Base-by-base conservation (phyloP, 2,888 invertebrate genomes). In the Dicranocentrus wangi region DNA sequence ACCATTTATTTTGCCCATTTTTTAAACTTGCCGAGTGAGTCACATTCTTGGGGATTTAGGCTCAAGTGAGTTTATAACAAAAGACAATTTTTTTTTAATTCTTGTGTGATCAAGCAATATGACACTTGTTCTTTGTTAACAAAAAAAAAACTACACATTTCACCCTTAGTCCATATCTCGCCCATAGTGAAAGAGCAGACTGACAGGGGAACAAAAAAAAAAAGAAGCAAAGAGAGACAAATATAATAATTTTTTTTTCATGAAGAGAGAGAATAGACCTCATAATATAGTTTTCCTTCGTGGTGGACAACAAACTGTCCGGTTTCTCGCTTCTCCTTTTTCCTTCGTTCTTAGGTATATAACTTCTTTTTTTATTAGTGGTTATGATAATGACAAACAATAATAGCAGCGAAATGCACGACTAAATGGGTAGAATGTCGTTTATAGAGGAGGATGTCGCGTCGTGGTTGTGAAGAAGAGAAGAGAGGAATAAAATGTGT, bases 191-290 rank as follows among this genome's bases (percentile, higher is more conserved):
- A 73, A 55, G 19, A 60, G 47, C 53, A 28, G 73, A 73, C 61
- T 73, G 75, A 75, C 75, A 75, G 66, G 43, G 65, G 75, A 43
- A 75, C 75, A 75, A 75, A 75, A 55, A 72, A 42, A 19, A 39
- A 39, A 28, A 25, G 58, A 55, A 39, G 42, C 10, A 60, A 21
- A 17, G 65, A 39, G 39, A 51, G 75, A 75, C 75, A 66, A 75
- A 75, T n/a, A n/a, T n/a, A n/a, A n/a, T 75, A 75, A 75, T 75
- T 65, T n/a, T n/a, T n/a, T n/a, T n/a, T 65, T 73, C 53, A 65
- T 32, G 63, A 55, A 65, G 55, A 53, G 27, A 60, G 1, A 8
- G 27, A 23, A 61, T 61, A 39, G 32, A 61, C n/a, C 61, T 53
- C 53, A 53, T n/a, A n/a, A 47, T 47, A 47, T 5, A 47, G 47